Conservation (phyloP, 2,797 vertebrate genomes). For the Botia kubotai region DNA sequence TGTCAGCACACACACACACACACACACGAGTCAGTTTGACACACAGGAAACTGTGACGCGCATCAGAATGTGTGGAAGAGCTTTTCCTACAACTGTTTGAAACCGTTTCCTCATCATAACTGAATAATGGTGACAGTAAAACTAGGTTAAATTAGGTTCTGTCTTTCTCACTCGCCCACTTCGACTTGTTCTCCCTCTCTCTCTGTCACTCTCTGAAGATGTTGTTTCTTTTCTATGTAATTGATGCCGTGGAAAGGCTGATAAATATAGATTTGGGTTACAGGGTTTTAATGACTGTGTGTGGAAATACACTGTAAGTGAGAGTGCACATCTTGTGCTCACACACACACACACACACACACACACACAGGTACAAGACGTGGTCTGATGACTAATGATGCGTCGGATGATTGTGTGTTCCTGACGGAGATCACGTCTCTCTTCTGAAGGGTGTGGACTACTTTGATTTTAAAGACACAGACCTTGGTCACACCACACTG, state of each 20-base stretch:
- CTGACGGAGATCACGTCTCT: conserved; percentile 42
- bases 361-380: conserved; percentile 34
- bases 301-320: not conserved
- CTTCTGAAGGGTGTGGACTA: conserved; percentile 27
- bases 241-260: not conserved
- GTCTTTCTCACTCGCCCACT: no score
- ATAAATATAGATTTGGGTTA: conserved; percentile 4
- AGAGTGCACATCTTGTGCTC: conserved; percentile 13
- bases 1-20: not conserved
- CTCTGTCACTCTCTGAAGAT: not conserved
- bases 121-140: no score
- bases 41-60: not conserved
- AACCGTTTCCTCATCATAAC: not conserved
- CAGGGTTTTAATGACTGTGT: not conserved
- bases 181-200: not conserved
- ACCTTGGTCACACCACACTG: conserved; percentile 32
- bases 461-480: conserved; percentile 21
- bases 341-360: conserved; percentile 22
- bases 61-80: not conserved
- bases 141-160: not conserved
- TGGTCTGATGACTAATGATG: conserved; percentile 39
- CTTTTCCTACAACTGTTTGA: not conserved
- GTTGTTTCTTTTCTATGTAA: not conserved
- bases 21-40: not conserved
- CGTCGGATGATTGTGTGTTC: conserved; percentile 5